phyloP scores from a whole-genome alignment of 2,888 invertebrate species.

The Macaria liturata region DNA sequence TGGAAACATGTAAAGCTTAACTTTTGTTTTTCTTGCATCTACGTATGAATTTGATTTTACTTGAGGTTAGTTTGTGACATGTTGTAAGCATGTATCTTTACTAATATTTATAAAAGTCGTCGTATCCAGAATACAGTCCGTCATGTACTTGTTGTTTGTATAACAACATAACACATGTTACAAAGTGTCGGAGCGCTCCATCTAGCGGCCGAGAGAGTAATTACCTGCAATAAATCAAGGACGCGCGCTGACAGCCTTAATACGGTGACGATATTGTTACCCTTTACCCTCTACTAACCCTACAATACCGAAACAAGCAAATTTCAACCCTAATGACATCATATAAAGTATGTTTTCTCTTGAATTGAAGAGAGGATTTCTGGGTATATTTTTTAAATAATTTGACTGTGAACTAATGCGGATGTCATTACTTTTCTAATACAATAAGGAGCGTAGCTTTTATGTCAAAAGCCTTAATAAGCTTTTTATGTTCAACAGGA shows the following conservation, averaged over 20 bases:
- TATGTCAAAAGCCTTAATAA: conserved; percentile 27
- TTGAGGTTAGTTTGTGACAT: too few species aligned
- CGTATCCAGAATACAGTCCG: conserved; percentile 29
- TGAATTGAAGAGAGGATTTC: conserved; percentile 4
- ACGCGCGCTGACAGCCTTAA: conserved; percentile 70
- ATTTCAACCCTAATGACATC: conserved; percentile 24
- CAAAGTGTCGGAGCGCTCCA: conserved; percentile 37
- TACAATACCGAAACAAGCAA: conserved; percentile 23
- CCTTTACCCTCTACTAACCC: conserved; percentile 60
- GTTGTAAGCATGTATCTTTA: too few species aligned
- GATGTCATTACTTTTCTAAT: conserved; percentile 47
- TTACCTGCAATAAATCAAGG: conserved; percentile 71
- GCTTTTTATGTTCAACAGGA: neutral
- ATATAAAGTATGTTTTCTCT: conserved; percentile 6
- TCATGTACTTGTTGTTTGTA: conserved; percentile 48
- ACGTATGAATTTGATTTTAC: too few species aligned
- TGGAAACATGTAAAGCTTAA: too few species aligned
- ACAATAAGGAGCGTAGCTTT: conserved; percentile 15
- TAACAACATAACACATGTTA: conserved; percentile 50
- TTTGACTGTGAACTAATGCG: conserved; percentile 57
- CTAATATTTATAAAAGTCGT: too few species aligned
- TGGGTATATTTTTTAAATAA: conserved; percentile 31
- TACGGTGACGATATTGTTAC: conserved; percentile 59
- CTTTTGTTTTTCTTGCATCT: too few species aligned
- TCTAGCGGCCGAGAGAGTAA: conserved; percentile 51